Conservation (phyloP, 2,113 vertebrate species). For the Cyanoderma ruficeps region DNA sequence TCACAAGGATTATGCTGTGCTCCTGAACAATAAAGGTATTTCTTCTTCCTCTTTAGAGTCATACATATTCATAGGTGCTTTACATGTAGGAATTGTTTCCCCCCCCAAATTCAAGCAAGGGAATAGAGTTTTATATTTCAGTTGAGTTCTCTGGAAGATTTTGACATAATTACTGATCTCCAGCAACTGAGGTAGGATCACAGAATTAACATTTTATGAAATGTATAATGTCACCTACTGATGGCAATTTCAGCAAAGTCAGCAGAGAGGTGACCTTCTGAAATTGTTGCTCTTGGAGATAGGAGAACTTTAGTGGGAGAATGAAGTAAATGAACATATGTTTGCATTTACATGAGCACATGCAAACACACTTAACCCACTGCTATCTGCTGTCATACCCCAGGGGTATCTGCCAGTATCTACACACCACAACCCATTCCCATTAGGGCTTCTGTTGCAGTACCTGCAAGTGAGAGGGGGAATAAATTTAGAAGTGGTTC, state of each 20-base stretch:
- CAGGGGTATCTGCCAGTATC: not conserved
- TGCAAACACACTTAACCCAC: not conserved
- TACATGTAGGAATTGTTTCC: not conserved
- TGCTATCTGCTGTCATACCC: not conserved
- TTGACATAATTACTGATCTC: not conserved
- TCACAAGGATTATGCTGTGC: not conserved
- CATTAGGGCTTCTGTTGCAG: not conserved
- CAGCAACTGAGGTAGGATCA: not conserved
- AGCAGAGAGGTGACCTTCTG: not conserved
- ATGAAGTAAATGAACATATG: not conserved
- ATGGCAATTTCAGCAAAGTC: not conserved
- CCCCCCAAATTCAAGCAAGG: not conserved
- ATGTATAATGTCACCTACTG: not conserved
- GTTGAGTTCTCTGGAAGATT: not conserved
- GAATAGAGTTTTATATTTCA: not conserved
- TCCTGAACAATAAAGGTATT: not conserved
- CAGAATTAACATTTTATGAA: conserved; percentile 19
- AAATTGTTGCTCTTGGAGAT: not conserved
- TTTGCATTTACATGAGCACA: not conserved
- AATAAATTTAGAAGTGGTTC: conserved; percentile 12
- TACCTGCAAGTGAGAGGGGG: not conserved
- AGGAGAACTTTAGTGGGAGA: not conserved
- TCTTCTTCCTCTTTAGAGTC: not conserved
- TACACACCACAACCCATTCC: not conserved
- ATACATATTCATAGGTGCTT: not conserved